Evolutionary conservation across 2,888 invertebrate species (phyloP), one percentile per base, ranked within the genome.

Genomic region (Carabus problematicus): DNA sequence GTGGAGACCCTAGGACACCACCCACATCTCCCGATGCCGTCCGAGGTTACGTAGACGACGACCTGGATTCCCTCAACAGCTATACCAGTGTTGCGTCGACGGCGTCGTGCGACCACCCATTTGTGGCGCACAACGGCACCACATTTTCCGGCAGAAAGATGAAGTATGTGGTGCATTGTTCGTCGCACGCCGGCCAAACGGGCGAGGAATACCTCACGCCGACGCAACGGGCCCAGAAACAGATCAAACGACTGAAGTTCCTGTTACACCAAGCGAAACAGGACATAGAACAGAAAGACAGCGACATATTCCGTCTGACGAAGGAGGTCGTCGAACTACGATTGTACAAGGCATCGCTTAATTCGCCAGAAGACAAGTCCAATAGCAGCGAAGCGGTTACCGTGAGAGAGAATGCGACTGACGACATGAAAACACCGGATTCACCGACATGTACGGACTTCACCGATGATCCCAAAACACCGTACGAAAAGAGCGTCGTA

Each of bases 141-240:
- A 86, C 86, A 54, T 86, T 85, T 80, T 85, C 85, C 29, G 86
- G 85, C 64, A 78, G 81, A 72, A 81, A 81, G 70, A 81, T 81
- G 80, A 81, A 80, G 80, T 94, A 92, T 80, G 92, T 94, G 71
- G 88, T 94, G 59, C 94, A 94, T 80, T 94, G 94, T 79, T 92
- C 92, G 64, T 89, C 91, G 73, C 90, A 92, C 79, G 88, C 90
- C 4, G 90, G 90, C 0, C 88, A 89, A 59, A 89, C 91, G 59
- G 91, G 90, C 54, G 91, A 93, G 71, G 92, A 94, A 76, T 95
- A 95, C 80, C 85, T 94, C 70, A 95, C 95, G 62, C 95, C 95
- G 11, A 95, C 94, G 0, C 95, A 95, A 79, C 84, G 94, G 71
- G 93, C 93, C 8, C 91, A 93, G 76, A 86, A 89, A 74, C 93